Conservation (phyloP, 2,888 invertebrate species). For the Gryllus longicercus region DNA sequence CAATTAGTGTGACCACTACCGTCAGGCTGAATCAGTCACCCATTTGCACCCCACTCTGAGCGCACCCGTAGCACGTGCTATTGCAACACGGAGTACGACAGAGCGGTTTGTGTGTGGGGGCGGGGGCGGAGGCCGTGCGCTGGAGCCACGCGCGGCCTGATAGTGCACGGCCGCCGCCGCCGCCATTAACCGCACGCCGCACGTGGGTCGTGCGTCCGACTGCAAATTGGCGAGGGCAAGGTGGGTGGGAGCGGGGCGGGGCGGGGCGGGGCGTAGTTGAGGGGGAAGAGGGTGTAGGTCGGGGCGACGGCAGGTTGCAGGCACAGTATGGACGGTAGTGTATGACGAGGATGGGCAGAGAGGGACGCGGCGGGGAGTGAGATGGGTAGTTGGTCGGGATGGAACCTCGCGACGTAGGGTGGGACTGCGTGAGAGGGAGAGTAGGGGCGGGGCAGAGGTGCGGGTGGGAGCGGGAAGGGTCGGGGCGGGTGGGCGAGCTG, state of each 20-base stretch:
- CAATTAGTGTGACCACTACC: too few relatives aligned
- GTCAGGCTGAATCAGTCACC: too few relatives aligned
- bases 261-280: background rate
- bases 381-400: background rate
- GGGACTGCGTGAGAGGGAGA: too few relatives aligned
- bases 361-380: background rate
- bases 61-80: too few relatives aligned
- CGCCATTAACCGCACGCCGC: background rate
- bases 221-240: background rate
- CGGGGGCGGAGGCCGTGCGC: background rate
- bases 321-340: too few relatives aligned
- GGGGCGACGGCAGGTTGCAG: background rate
- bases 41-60: too few relatives aligned
- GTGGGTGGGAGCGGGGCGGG: background rate
- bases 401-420: background rate
- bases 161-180: background rate
- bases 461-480: too few relatives aligned
- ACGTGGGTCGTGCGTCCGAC: background rate
- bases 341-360: background rate
- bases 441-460: too few relatives aligned
- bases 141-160: background rate
- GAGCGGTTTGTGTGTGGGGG: too few relatives aligned
- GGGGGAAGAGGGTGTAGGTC: rapidly evolving
- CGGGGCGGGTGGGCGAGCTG: too few relatives aligned
- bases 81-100: too few relatives aligned